Conservation (phyloP, 2,113 vertebrate genomes). For the Lipotes vexillifer region DNA sequence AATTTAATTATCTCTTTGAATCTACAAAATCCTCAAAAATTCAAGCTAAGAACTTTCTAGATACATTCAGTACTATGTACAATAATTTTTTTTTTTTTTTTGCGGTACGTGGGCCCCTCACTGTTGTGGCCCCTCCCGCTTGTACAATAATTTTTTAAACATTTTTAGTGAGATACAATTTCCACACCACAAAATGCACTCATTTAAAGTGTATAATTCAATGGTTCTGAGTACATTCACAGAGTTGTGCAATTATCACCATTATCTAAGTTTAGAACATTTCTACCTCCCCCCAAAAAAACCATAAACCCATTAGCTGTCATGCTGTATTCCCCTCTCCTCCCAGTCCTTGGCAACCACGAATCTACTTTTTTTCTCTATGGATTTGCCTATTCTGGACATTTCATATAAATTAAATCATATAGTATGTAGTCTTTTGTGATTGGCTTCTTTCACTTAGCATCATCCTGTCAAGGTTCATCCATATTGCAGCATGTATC, state of each 20-base stretch:
- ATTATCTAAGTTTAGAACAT: constrained; percentile 11
- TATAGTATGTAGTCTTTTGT: background rate
- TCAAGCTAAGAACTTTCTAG: constrained; percentile 8
- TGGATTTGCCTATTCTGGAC: background rate
- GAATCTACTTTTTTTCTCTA: background rate
- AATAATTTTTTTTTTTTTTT: background rate
- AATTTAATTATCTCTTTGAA: constrained; percentile 38
- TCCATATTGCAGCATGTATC: background rate
- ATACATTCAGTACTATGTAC: background rate
- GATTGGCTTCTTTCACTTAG: background rate
- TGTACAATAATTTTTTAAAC: constrained; percentile 12
- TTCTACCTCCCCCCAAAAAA: background rate
- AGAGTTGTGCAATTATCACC: background rate
- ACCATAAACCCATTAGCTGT: background rate
- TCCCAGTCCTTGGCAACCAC: background rate
- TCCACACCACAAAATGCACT: background rate
- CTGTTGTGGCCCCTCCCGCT: no score
- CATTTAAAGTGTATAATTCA: constrained; percentile 18
- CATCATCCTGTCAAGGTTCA: constrained; percentile 1
- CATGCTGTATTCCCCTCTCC: background rate
- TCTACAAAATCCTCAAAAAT: background rate
- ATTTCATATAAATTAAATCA: constrained; percentile 36
- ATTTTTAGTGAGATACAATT: constrained; percentile 33
- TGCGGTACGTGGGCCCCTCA: no score
- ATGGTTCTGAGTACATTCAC: background rate